These are phyloP conservation scores for Microplitis deprimator DNA, from an alignment of 2,888 invertebrate species.

Conservation along the genomic window DNA sequence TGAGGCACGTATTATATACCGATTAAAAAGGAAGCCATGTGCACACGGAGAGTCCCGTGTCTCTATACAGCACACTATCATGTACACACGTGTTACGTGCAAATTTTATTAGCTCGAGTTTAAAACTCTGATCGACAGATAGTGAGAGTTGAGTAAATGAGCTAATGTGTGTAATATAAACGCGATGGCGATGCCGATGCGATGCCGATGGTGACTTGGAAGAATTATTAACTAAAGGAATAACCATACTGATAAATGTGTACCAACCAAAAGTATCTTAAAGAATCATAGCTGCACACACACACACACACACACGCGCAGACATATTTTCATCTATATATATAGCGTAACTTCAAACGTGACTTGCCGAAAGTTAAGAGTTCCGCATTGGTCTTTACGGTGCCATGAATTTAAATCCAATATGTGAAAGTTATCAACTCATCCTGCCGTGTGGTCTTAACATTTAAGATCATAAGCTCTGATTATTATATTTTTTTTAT, in stretches of 20 bases:
- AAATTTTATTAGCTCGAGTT: constrained; percentile 46
- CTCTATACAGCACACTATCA: not conserved
- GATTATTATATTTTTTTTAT: constrained; percentile 9
- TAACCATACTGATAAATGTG: not conserved
- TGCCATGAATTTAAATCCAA: constrained; percentile 45
- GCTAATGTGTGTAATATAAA: constrained; percentile 2
- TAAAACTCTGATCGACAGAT: constrained; percentile 45
- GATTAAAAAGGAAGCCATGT: constrained; percentile 31
- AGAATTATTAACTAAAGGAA: constrained; percentile 45
- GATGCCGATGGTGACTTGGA: constrained; percentile 46
- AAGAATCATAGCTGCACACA: not conserved
- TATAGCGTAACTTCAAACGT: constrained; percentile 29
- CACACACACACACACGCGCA: constrained; percentile 1
- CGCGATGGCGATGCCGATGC: not conserved
- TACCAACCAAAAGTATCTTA: not conserved
- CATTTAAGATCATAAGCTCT: constrained; percentile 2
- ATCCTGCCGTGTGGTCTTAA: constrained; percentile 29
- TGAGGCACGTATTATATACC: constrained; percentile 17
- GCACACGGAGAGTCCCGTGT: constrained; percentile 3
- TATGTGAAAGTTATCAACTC: constrained; percentile 25
- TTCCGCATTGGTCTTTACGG: constrained; percentile 40
- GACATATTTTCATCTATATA: constrained; percentile 22
- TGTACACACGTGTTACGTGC: constrained; percentile 35
- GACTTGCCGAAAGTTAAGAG: constrained; percentile 46
- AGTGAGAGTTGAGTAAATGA: constrained; percentile 28